phyloP scores from a whole-genome alignment of 2,888 invertebrate genomes.

The Syritta pipiens region DNA sequence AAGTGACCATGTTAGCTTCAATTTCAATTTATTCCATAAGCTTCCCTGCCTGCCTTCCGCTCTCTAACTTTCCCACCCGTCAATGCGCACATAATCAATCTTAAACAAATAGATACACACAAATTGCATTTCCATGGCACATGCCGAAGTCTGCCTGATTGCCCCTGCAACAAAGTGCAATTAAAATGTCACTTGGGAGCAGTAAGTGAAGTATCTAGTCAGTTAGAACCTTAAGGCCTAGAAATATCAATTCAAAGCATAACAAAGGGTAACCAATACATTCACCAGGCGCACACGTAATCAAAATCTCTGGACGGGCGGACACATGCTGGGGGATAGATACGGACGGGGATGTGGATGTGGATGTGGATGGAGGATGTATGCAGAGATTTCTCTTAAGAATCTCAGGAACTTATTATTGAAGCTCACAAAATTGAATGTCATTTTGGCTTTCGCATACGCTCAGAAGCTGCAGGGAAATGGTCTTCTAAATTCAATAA shows the following conservation, averaged over 20 bases:
- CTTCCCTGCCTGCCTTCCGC: not conserved
- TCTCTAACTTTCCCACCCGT: not conserved
- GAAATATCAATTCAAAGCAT: not conserved
- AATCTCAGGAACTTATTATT: constrained; percentile 41
- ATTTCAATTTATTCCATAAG: not conserved
- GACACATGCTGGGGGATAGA: not conserved
- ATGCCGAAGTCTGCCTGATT: not conserved
- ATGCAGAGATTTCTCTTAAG: no score
- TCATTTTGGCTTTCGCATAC: constrained; percentile 9
- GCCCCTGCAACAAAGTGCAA: constrained; percentile 3
- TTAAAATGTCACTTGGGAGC: not conserved
- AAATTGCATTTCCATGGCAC: not conserved
- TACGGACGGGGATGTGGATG: not conserved
- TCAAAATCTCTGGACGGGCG: constrained; percentile 32
- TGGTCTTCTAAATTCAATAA: constrained; percentile 29
- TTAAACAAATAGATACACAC: not conserved
- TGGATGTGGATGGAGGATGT: no score
- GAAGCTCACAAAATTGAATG: constrained; percentile 45
- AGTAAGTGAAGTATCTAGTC: constrained; percentile 1
- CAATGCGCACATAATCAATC: not conserved
- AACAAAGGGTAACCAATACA: constrained; percentile 27
- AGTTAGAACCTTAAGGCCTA: constrained; percentile 1
- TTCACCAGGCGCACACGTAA: not conserved
- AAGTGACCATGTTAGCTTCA: not conserved
- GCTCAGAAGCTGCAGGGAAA: not conserved